Evolutionary conservation across 2,888 invertebrate genomes (phyloP).

Genomic region (Sympetrum striolatum): DNA sequence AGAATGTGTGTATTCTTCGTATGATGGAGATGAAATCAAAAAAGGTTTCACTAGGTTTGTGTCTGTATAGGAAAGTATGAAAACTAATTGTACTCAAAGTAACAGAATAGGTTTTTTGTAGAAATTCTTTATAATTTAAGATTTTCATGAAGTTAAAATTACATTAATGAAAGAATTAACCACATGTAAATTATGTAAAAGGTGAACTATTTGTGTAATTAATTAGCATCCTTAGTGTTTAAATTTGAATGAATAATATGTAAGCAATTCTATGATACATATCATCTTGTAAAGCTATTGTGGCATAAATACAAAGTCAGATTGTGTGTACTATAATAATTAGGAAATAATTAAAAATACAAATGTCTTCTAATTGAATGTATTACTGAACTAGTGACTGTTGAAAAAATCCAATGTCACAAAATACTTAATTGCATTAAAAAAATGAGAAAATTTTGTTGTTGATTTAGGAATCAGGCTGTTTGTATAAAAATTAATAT

Average conservation of each 20-base stretch:
- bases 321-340: background rate
- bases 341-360: background rate
- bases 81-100: background rate
- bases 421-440: background rate
- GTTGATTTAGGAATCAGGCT: background rate
- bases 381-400: constrained; percentile 4
- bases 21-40: background rate
- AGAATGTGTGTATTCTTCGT: background rate
- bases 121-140: background rate
- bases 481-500: too few relatives aligned
- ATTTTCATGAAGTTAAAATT: background rate
- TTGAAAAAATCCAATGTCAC: background rate
- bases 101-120: background rate
- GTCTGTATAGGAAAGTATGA: background rate
- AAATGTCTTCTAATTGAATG: background rate
- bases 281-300: constrained; percentile 15
- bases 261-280: constrained; percentile 32
- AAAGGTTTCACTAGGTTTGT: background rate
- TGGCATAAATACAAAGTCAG: constrained; percentile 23
- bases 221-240: background rate
- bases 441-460: background rate
- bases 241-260: background rate
- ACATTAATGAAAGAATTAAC: background rate
- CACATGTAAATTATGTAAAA: background rate
- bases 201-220: background rate